Evolutionary conservation across 2,797 vertebrate genomes (phyloP), one percentile per base, ranked within the genome.

Genomic region (Pantherophis alleghaniensis): DNA sequence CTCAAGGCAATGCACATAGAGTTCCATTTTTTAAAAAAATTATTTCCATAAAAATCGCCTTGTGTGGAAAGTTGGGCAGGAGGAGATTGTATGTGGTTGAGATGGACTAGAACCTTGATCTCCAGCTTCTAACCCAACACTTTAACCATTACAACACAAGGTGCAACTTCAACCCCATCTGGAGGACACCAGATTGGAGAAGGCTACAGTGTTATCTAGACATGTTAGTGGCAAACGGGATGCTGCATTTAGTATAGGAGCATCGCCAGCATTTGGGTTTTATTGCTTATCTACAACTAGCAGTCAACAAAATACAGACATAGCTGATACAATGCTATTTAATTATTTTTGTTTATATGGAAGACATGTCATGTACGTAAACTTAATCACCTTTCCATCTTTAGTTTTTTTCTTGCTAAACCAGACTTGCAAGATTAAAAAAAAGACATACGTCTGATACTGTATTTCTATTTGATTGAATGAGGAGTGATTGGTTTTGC

Each of bases 361-460:
- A 86, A 61, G n/a, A 87, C 87, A 22, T 60, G 12, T 60, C 89
- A 90, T 0, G 2, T 92, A 12, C 7, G 74, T 86, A n/a, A 18
- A 16, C 56, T 93, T 92, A 5, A 4, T 79, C 91, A 4, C 47
- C 37, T 32, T 95, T 60, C 37, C 0, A 53, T 9, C 89, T 69
- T 47, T 10, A 51, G 55, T 12, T 90, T 57, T 26, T 87, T 26
- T 89, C 89, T 92, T 88, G 86, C 55, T 92, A 86, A 87, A 92
- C 57, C n/a, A 10, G 66, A 57, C 0, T 12, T 89, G 86, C 88
- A 89, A 47, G 89, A 59, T 51, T 11, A 13, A 56, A 56, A 0
- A 0, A 90, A 93, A 79, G 28, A 79, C 63, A 89, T 91, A 60
- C 53, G 5, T 66, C 74, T 51, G 55, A 3, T 74, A 60, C 91